Percentiles rank a stretch among this genome's conserved stretches.
phyloP scores from a whole-genome alignment of 2,113 vertebrate species.

The Todiramphus chloris region DNA sequence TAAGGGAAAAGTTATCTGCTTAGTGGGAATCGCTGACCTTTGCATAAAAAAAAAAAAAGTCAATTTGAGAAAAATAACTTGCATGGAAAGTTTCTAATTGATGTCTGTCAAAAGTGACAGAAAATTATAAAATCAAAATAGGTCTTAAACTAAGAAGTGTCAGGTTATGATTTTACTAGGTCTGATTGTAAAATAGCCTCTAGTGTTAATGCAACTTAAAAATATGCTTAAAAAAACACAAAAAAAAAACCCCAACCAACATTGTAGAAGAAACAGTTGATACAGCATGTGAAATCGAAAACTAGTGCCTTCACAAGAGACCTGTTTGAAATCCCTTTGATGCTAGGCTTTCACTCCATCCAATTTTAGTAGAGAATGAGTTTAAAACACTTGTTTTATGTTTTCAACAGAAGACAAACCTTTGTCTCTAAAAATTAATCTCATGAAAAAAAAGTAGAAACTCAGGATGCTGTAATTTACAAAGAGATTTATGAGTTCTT shows the following conservation, averaged over 20 bases:
- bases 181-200: background rate
- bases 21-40: background rate
- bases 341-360: background rate
- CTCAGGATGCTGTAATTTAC: slow-evolving; percentile 25
- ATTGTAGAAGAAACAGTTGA: background rate
- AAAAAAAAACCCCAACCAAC: background rate
- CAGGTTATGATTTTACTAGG: background rate
- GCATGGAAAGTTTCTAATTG: background rate
- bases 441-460: background rate
- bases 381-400: background rate
- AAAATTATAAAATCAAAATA: background rate
- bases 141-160: background rate
- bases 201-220: background rate
- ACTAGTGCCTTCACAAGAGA: background rate
- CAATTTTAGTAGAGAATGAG: background rate
- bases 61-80: background rate
- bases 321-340: background rate
- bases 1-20: background rate
- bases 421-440: slow-evolving; percentile 11
- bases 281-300: background rate
- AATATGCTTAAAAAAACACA: background rate
- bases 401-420: slow-evolving; percentile 16
- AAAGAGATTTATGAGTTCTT: slow-evolving; percentile 50
- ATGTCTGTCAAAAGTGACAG: background rate
- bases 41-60: background rate